Evolutionary conservation across 2,113 vertebrate species (phyloP).

Genomic region (Pionites leucogaster): DNA sequence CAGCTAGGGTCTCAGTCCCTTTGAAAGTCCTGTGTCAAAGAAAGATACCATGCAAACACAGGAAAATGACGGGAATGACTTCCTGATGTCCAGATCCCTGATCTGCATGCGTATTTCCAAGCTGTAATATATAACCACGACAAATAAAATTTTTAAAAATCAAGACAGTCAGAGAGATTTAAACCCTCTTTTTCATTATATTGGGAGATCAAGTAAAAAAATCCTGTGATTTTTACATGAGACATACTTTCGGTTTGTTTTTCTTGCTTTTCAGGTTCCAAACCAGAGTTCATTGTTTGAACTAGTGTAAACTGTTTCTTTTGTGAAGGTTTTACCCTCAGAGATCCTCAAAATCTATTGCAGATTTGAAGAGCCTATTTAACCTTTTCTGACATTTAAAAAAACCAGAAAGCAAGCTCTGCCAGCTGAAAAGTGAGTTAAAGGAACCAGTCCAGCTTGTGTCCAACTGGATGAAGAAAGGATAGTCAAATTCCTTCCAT

Average conservation of each 20-base stretch:
- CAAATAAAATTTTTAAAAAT: not conserved
- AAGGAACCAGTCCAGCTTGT: slow-evolving; percentile 66
- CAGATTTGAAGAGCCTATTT: slow-evolving; percentile 73
- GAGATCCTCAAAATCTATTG: slow-evolving; percentile 68
- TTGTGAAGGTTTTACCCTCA: slow-evolving; percentile 45
- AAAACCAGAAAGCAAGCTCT: slow-evolving; percentile 73
- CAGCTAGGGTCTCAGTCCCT: not conserved
- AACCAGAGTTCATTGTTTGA: slow-evolving; percentile 31
- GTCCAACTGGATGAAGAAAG: slow-evolving; percentile 71
- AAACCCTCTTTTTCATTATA: not conserved
- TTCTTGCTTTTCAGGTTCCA: slow-evolving; percentile 23
- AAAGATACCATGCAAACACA: not conserved
- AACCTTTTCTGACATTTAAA: slow-evolving; percentile 83
- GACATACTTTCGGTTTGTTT: not conserved
- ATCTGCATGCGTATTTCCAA: not conserved
- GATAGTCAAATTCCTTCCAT: slow-evolving; percentile 78
- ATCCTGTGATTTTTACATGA: not conserved
- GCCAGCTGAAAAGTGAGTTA: slow-evolving; percentile 73
- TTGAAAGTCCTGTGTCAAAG: not conserved
- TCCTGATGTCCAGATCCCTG: not conserved
- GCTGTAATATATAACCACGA: not conserved
- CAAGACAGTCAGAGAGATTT: not conserved
- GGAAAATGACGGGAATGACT: not conserved
- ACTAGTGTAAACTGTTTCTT: slow-evolving; percentile 40
- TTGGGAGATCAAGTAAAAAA: not conserved